These are phyloP conservation scores for Rhabditoides inermis DNA, from an alignment of 2,888 invertebrate species.

Conservation along the genomic window DNA sequence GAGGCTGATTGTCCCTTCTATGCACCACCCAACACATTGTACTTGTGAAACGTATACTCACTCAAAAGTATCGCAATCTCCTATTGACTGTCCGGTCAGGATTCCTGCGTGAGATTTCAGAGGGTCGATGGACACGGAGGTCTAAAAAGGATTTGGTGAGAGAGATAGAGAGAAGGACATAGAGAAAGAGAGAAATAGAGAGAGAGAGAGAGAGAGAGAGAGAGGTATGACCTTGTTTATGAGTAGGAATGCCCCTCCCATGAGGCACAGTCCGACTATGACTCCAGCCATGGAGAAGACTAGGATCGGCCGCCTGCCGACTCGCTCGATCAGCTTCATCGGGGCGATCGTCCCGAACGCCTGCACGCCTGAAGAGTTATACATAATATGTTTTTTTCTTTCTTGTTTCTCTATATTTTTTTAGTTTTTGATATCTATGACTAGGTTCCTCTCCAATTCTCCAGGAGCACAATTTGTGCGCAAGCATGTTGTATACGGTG, in stretches of 20 bases:
- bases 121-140: slow-evolving; percentile 3
- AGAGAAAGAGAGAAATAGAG: not conserved
- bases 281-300: slow-evolving; percentile 40
- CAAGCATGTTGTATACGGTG: too few relatives aligned
- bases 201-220: not conserved
- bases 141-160: slow-evolving; percentile 2
- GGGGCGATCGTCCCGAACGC: slow-evolving; percentile 47
- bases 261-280: slow-evolving; percentile 31
- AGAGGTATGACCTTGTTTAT: slow-evolving; percentile 21
- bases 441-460: too few relatives aligned
- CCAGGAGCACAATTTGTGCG: too few relatives aligned
- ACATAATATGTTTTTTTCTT: not conserved
- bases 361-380: slow-evolving; percentile 24
- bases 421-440: not conserved
- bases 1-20: too few relatives aligned
- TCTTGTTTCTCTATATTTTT: not conserved
- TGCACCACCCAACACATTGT: too few relatives aligned
- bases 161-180: not conserved
- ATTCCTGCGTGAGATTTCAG: slow-evolving; percentile 5
- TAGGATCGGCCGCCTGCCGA: slow-evolving; percentile 39
- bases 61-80: too few relatives aligned
- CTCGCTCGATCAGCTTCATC: slow-evolving; percentile 37
- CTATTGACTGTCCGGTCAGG: too few relatives aligned
- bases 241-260: slow-evolving; percentile 42
- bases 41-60: too few relatives aligned